Evolutionary conservation across 2,888 invertebrate species (phyloP).

Genomic region (Cephalotes varians): DNA sequence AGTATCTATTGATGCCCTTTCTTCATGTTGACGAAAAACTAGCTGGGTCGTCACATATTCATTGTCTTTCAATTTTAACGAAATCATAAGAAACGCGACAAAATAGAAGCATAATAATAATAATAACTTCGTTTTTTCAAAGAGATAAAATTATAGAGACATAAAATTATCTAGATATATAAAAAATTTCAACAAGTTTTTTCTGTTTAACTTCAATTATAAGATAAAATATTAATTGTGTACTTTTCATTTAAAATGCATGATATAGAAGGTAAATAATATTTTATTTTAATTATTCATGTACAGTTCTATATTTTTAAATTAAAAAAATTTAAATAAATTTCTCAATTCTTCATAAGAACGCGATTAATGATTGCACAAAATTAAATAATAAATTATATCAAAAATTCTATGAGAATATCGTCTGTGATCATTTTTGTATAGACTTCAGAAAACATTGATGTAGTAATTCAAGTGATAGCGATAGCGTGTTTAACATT

Average conservation of each 20-base stretch:
- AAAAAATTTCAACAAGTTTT: background rate
- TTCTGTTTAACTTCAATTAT: background rate
- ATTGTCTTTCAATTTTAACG: background rate
- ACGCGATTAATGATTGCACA: background rate
- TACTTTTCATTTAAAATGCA: background rate
- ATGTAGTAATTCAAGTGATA: conserved; percentile 17
- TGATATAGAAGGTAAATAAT: conserved; percentile 7
- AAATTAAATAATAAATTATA: conserved; percentile 9
- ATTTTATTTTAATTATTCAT: background rate
- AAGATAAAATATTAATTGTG: conserved; percentile 25
- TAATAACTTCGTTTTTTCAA: background rate
- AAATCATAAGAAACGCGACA: background rate
- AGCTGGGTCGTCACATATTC: background rate
- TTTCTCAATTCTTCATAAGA: background rate
- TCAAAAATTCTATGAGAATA: background rate
- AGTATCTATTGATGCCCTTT: background rate
- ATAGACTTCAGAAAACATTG: background rate
- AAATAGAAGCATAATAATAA: background rate
- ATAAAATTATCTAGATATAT: background rate
- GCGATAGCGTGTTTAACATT: conserved; percentile 31
- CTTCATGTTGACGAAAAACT: background rate
- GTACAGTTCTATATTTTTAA: background rate
- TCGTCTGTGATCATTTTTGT: background rate
- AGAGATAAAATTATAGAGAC: background rate
- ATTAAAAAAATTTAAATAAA: background rate